Percentiles rank a stretch among this genome's conserved stretches.
Conservation (phyloP, 2,888 invertebrate species). For the Rhamphomyia laevipes region DNA sequence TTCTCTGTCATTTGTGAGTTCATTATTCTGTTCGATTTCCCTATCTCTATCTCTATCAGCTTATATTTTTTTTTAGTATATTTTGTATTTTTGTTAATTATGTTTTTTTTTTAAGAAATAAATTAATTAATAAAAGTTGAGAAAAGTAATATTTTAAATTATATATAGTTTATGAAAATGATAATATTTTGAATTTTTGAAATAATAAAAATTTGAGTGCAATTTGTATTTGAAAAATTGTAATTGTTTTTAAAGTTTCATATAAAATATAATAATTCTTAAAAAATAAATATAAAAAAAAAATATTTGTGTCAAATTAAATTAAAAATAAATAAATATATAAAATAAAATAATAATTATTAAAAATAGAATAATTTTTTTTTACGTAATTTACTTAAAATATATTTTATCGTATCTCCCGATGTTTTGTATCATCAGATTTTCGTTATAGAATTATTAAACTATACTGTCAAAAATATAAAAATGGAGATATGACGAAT, state of each 20-base stretch:
- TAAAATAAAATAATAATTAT: too few species aligned
- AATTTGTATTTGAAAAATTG: not conserved
- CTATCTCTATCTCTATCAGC: conserved; percentile 37
- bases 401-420: too few species aligned
- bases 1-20: conserved; percentile 46
- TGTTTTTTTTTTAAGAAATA: conserved; percentile 9
- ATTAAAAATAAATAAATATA: too few species aligned
- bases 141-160: not conserved
- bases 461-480: too few species aligned
- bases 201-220: not conserved
- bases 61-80: conserved; percentile 2
- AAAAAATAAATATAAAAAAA: not conserved
- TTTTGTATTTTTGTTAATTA: conserved; percentile 3
- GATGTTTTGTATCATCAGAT: too few species aligned
- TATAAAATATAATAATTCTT: not conserved
- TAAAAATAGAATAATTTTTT: too few species aligned
- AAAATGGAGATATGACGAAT: too few species aligned
- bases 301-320: too few species aligned
- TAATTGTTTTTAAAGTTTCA: too few species aligned
- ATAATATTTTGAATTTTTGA: too few species aligned
- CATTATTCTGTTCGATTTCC: conserved; percentile 10
- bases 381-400: too few species aligned
- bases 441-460: too few species aligned
- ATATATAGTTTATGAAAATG: not conserved
- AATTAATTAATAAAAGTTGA: not conserved